Percentiles rank a stretch among this genome's conserved stretches.
Evolutionary conservation across 2,888 invertebrate species (phyloP).

Genomic region (Drosophila longiperda): DNA sequence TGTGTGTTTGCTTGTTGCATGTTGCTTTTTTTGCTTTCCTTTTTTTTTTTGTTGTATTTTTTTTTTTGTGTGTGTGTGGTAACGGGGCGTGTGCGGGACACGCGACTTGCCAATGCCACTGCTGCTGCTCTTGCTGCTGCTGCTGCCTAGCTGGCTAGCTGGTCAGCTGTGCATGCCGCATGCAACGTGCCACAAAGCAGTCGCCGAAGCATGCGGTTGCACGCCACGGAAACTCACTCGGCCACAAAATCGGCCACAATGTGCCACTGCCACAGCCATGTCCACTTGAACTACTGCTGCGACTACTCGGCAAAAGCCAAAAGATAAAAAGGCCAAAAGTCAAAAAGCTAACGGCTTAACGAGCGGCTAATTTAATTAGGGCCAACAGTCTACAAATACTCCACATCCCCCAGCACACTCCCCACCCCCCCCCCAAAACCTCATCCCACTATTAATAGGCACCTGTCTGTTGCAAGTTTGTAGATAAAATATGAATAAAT

Average conservation of each 20-base stretch:
- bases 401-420: too few relatives aligned
- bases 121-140: constrained; percentile 9
- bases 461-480: neutral
- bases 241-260: constrained; percentile 69
- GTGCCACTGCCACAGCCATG: constrained; percentile 26
- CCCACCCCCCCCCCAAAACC: too few relatives aligned
- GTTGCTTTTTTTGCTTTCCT: neutral
- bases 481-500: neutral
- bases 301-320: constrained; percentile 22
- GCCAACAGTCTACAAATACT: neutral
- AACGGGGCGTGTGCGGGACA: constrained; percentile 51
- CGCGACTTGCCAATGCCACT: constrained; percentile 30
- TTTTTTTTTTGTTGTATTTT: neutral
- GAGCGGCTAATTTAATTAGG: constrained; percentile 39
- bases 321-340: constrained; percentile 17
- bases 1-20: constrained; percentile 1
- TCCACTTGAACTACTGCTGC: constrained; percentile 33
- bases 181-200: constrained; percentile 50
- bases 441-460: neutral
- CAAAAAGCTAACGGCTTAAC: constrained; percentile 26
- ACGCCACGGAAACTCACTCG: constrained; percentile 56
- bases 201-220: constrained; percentile 57
- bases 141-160: constrained; percentile 14
- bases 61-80: constrained; percentile 18
- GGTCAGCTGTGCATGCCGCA: constrained; percentile 58